Conservation (phyloP, 2,113 vertebrate species). For the crab-eating macaque (Macaca fascicularis) region DNA sequence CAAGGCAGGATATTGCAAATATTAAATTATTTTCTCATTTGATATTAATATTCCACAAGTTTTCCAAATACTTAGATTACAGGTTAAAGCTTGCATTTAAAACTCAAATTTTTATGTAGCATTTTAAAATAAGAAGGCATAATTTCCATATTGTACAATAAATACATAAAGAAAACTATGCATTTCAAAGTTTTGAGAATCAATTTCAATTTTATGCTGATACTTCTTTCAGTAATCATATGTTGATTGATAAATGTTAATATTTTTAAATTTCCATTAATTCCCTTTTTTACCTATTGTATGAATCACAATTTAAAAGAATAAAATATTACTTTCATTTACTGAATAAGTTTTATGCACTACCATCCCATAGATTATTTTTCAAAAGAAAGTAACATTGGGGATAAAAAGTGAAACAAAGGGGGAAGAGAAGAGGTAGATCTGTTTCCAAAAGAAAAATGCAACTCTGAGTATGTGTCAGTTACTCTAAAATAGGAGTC, state of each 20-base stretch:
- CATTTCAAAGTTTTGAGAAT: not conserved
- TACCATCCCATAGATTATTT: not conserved
- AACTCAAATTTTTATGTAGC: not conserved
- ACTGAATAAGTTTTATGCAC: not conserved
- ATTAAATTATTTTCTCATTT: constrained; percentile 30
- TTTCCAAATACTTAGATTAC: not conserved
- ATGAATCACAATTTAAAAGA: not conserved
- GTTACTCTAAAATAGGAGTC: not conserved
- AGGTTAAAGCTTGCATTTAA: not conserved
- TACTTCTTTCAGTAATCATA: not conserved
- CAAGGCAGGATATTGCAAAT: not conserved
- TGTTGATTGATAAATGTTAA: not conserved
- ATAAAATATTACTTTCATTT: not conserved
- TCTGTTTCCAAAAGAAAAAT: not conserved
- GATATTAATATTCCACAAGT: not conserved
- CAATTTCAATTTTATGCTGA: not conserved
- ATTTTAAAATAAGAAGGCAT: not conserved
- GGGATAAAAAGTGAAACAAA: not conserved
- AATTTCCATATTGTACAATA: not conserved
- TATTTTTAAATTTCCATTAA: not conserved
- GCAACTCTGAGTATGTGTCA: not conserved
- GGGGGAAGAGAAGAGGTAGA: not conserved
- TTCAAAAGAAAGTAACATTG: not conserved
- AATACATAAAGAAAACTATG: not conserved
- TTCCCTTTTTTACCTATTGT: not conserved